Conservation (phyloP, 2,888 invertebrate genomes). For the Nemurella pictetii region DNA sequence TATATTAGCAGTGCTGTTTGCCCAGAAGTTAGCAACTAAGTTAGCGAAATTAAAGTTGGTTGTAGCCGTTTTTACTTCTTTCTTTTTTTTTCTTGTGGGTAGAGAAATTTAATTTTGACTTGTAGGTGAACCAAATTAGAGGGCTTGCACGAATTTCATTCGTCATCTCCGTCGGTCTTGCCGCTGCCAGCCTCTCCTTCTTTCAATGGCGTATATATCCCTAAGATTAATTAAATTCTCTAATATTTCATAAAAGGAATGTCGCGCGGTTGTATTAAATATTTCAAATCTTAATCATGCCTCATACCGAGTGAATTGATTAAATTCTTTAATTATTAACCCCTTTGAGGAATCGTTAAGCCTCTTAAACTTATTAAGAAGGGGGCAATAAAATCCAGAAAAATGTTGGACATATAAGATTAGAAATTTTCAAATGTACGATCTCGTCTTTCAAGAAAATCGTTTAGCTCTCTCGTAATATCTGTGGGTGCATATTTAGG, state of each 20-base stretch:
- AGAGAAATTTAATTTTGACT: conserved; percentile 36
- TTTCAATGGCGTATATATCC: conserved; percentile 18
- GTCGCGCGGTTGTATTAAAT: conserved; percentile 29
- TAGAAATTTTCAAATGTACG: background rate
- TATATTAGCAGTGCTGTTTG: background rate
- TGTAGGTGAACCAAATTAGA: conserved; percentile 25
- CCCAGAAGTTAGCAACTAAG: conserved; percentile 9
- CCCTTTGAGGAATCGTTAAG: conserved; percentile 1
- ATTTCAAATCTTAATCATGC: conserved; percentile 24
- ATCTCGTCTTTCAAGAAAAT: background rate
- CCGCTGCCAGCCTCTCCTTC: background rate
- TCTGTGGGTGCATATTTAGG: background rate
- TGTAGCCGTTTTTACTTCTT: conserved; percentile 19
- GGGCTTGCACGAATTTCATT: conserved; percentile 21
- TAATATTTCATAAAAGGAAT: conserved; percentile 27
- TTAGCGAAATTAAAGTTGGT: conserved; percentile 34
- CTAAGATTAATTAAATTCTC: conserved; percentile 30
- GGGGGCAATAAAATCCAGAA: background rate
- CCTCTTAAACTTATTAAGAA: background rate
- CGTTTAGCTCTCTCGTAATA: background rate
- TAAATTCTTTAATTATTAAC: conserved; percentile 27
- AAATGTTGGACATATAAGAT: background rate
- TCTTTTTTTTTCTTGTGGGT: conserved; percentile 31
- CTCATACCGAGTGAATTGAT: conserved; percentile 22
- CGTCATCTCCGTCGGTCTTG: conserved; percentile 9